Evolutionary conservation across 2,888 invertebrate species (phyloP).

Genomic region (Euproctis similis): DNA sequence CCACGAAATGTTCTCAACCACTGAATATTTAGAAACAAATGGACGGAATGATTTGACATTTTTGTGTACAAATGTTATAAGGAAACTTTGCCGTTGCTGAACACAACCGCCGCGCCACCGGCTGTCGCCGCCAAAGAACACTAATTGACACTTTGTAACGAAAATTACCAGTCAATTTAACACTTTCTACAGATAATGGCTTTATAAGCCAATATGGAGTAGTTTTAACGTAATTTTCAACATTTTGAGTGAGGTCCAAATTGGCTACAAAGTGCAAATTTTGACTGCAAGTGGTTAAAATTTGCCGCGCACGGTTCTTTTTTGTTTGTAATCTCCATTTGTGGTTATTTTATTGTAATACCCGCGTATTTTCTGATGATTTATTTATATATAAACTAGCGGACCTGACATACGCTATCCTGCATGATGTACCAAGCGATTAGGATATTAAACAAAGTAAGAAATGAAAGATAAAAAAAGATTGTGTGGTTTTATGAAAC

Average conservation of each 20-base stretch:
- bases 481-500: too few species aligned
- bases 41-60: constrained; percentile 69
- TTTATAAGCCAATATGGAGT: constrained; percentile 27
- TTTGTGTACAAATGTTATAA: constrained; percentile 64
- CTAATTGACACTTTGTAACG: constrained; percentile 62
- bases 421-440: too few species aligned
- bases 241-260: constrained; percentile 35
- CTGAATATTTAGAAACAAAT: constrained; percentile 50
- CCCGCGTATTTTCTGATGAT: too few species aligned
- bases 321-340: not conserved
- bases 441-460: too few species aligned
- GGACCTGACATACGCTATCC: too few species aligned
- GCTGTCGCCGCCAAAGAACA: constrained; percentile 32
- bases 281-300: constrained; percentile 1
- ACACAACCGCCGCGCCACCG: constrained; percentile 35
- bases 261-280: constrained; percentile 9
- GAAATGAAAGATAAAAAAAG: too few species aligned
- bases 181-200: constrained; percentile 57
- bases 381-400: too few species aligned
- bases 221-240: constrained; percentile 35
- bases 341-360: too few species aligned
- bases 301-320: not conserved
- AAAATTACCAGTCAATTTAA: constrained; percentile 59
- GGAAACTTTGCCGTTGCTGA: constrained; percentile 49
- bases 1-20: constrained; percentile 39